Conservation (phyloP, 2,797 vertebrate species). For the Fringilla coelebs region DNA sequence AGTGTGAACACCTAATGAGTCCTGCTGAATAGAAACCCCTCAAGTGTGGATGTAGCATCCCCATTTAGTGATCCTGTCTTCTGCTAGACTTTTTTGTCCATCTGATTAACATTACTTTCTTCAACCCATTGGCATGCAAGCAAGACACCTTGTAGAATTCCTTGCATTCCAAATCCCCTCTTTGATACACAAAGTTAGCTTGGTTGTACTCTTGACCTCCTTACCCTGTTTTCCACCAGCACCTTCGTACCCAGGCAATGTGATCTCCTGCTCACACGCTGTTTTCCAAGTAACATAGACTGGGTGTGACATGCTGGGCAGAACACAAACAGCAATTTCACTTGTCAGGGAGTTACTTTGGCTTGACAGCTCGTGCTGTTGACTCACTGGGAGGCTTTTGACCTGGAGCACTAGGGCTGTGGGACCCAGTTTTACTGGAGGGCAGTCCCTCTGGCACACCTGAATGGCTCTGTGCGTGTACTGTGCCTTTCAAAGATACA, state of each 20-base stretch:
- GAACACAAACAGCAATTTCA: constrained; percentile 57
- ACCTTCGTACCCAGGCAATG: constrained; percentile 15
- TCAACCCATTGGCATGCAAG: neutral
- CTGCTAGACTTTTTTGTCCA: neutral
- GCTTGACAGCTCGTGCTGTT: neutral
- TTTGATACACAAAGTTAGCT: neutral
- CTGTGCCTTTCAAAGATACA: neutral
- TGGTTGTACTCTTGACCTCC: constrained; percentile 30
- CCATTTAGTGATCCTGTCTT: neutral
- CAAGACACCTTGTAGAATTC: neutral
- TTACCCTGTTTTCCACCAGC: constrained; percentile 46
- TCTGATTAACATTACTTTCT: neutral
- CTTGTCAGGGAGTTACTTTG: constrained; percentile 25
- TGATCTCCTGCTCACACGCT: constrained; percentile 58
- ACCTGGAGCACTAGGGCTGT: neutral
- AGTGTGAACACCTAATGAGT: neutral
- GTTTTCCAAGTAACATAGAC: neutral
- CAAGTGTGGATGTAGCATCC: neutral
- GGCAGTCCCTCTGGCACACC: neutral
- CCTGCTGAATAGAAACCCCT: neutral
- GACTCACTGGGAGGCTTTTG: neutral
- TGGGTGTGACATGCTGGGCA: constrained; percentile 8
- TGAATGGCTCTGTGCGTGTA: neutral
- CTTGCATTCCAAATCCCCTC: neutral
- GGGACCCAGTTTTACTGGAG: neutral